A percentile compares a stretch with the other conserved stretches of the same genome.
Conservation (phyloP, 2,797 vertebrate species). For the Emys orbicularis region DNA sequence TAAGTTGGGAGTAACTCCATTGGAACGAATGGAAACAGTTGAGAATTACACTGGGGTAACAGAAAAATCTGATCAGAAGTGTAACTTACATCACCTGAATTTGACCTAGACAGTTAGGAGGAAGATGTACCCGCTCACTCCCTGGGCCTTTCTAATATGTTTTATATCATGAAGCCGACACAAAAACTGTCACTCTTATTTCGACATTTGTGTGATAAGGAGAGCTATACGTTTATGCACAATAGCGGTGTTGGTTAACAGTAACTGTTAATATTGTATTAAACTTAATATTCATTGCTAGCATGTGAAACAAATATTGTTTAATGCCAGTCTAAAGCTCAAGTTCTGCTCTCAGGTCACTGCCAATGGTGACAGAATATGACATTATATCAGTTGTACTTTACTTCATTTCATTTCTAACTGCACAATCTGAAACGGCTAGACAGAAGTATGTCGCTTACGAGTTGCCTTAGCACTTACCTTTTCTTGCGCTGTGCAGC, state of each 20-base stretch:
- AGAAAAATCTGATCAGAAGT: not conserved
- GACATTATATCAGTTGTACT: not conserved
- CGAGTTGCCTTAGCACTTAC: conserved; percentile 32
- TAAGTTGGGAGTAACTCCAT: not conserved
- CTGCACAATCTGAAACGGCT: not conserved
- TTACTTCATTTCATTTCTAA: not conserved
- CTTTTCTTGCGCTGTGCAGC: conserved; percentile 63
- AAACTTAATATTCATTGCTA: not conserved
- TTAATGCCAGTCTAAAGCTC: not conserved
- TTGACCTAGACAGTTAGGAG: not conserved
- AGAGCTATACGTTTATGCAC: not conserved
- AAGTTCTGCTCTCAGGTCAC: not conserved
- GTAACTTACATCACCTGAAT: not conserved
- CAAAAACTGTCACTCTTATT: not conserved
- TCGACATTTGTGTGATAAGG: not conserved
- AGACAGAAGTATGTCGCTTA: not conserved
- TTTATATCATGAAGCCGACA: not conserved
- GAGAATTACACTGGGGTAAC: not conserved
- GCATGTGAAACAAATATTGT: not conserved
- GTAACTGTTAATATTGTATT: too few species aligned
- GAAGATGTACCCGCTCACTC: not conserved
- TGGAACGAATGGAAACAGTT: not conserved
- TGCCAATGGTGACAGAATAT: not conserved
- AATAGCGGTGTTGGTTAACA: not conserved
- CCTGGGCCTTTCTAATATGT: not conserved